Percentiles rank a stretch among this genome's conserved stretches.
Conservation (phyloP, 2,113 vertebrate genomes). For the Beaufortia kweichowensis region DNA sequence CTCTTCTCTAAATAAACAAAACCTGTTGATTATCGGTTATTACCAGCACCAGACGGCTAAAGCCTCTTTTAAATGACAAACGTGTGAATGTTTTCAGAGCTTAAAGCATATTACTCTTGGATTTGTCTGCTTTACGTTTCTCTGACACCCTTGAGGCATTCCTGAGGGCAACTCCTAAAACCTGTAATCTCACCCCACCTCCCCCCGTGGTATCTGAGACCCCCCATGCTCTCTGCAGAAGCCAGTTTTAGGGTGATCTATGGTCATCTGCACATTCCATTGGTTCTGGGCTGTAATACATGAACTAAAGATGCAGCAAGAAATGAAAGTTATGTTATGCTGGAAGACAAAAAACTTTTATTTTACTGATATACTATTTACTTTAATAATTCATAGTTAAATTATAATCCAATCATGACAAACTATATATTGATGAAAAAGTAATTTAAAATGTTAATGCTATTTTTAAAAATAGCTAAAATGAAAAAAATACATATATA, state of each 20-base stretch:
- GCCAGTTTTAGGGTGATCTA: background rate
- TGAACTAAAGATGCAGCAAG: background rate
- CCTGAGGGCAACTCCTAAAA: slow-evolving; percentile 62
- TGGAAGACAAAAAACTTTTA: background rate
- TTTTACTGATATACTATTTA: too few relatives aligned
- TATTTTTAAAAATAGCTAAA: too few relatives aligned
- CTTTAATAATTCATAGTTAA: too few relatives aligned
- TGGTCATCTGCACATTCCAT: background rate
- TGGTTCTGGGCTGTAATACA: background rate
- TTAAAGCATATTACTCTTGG: slow-evolving; percentile 46
- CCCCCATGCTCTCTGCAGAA: slow-evolving; percentile 11
- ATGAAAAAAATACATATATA: too few relatives aligned
- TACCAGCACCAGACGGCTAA: background rate
- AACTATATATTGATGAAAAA: too few relatives aligned
- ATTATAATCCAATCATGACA: too few relatives aligned
- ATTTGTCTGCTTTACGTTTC: slow-evolving; percentile 56
- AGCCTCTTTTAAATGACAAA: background rate
- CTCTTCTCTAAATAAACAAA: background rate
- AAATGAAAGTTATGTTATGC: background rate
- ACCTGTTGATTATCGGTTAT: background rate
- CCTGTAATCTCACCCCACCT: slow-evolving; percentile 44
- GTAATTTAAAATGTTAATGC: too few relatives aligned
- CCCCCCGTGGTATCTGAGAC: slow-evolving; percentile 30
- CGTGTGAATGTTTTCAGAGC: background rate
- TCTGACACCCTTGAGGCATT: slow-evolving; percentile 71